These are phyloP conservation scores for Oxyruncus cristatus DNA, from an alignment of 2,113 vertebrate species.

Conservation along the genomic window DNA sequence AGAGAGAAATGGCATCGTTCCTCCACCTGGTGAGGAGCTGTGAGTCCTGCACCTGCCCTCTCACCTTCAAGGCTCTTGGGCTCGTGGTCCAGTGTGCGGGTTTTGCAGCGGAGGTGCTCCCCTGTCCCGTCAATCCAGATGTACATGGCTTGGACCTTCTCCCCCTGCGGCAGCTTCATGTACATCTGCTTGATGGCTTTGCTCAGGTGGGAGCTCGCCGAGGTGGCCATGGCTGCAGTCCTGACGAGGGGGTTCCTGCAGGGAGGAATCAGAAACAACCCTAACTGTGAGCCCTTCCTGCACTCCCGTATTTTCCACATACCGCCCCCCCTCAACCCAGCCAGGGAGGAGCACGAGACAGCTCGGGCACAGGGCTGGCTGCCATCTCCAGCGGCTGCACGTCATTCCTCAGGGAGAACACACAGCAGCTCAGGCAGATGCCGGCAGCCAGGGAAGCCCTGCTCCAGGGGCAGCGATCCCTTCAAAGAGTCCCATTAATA, in stretches of 20 bases:
- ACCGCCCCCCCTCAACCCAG: no score
- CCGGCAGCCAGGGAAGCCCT: not conserved
- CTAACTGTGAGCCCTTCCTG: not conserved
- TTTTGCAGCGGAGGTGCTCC: slow-evolving; percentile 91
- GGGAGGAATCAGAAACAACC: not conserved
- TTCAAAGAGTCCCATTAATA: not conserved
- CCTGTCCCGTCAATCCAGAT: slow-evolving; percentile 94
- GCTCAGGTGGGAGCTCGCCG: slow-evolving; percentile 85
- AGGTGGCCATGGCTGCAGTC: slow-evolving; percentile 85
- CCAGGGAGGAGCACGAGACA: not conserved
- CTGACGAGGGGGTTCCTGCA: slow-evolving; percentile 40
- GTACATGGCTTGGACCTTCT: slow-evolving; percentile 91
- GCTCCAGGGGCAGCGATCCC: not conserved
- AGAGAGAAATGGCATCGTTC: not conserved
- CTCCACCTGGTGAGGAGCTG: not conserved
- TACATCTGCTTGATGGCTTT: slow-evolving; percentile 92
- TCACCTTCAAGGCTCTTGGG: slow-evolving; percentile 92
- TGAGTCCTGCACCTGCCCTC: not conserved
- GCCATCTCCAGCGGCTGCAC: not conserved
- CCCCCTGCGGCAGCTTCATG: slow-evolving; percentile 88
- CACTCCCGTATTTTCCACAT: not conserved
- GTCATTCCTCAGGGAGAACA: not conserved
- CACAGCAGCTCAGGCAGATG: not conserved
- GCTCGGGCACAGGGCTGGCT: not conserved
- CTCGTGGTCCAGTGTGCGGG: slow-evolving; percentile 87